phyloP scores from a whole-genome alignment of 2,888 invertebrate genomes.

The Acronicta psi region DNA sequence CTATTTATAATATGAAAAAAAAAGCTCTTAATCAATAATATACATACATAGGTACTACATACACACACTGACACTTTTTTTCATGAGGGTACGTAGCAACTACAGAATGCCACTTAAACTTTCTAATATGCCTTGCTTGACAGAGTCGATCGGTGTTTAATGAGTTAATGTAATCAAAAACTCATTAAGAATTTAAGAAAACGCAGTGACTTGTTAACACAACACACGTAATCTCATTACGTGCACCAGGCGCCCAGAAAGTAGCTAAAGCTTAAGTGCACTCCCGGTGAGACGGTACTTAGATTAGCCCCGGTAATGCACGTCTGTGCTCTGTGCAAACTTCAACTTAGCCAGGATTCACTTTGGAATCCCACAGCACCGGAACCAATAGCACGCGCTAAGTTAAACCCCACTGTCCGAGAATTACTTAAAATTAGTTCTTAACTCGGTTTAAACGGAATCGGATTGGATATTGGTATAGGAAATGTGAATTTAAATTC shows the following conservation, averaged over 20 bases:
- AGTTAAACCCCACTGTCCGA: constrained; percentile 29
- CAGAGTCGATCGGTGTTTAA: not conserved
- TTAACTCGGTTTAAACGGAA: constrained; percentile 29
- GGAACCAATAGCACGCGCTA: constrained; percentile 30
- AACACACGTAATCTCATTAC: constrained; percentile 59
- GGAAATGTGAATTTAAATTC: constrained; percentile 3
- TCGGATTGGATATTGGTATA: constrained; percentile 22
- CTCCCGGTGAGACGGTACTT: constrained; percentile 55
- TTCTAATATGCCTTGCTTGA: no score
- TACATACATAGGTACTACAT: no score
- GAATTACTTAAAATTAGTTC: constrained; percentile 42
- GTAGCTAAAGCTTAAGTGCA: constrained; percentile 61
- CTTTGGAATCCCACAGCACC: constrained; percentile 33
- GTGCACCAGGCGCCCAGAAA: constrained; percentile 57
- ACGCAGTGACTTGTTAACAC: constrained; percentile 48
- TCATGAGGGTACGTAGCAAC: no score
- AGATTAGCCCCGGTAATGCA: constrained; percentile 60
- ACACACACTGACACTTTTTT: no score
- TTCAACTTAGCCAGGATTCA: constrained; percentile 42
- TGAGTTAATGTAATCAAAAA: constrained; percentile 6
- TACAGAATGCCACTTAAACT: no score
- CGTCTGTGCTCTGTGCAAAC: constrained; percentile 51
- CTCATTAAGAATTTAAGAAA: constrained; percentile 21
- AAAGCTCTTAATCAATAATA: no score
- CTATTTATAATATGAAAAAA: no score